Conservation (phyloP, 2,113 vertebrate genomes). For the Puntigrus tetrazona region DNA sequence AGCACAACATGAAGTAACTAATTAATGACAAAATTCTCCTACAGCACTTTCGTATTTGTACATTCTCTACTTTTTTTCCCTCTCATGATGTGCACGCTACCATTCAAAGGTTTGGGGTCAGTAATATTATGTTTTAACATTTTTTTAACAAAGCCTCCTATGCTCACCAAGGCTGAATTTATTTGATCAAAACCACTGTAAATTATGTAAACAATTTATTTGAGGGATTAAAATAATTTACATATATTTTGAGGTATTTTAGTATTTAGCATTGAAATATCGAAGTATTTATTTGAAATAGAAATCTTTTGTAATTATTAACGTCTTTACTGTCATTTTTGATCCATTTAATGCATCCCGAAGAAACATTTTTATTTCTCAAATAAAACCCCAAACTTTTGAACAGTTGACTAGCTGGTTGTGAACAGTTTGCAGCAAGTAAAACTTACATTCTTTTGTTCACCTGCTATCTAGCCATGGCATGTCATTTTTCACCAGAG, state of each 20-base stretch:
- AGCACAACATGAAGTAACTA: too few relatives aligned
- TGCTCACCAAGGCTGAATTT: not conserved
- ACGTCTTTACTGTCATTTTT: not conserved
- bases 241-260: too few relatives aligned
- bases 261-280: too few relatives aligned
- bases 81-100: not conserved
- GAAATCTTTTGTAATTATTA: not conserved
- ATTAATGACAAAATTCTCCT: too few relatives aligned
- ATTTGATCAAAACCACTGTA: not conserved
- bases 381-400: not conserved
- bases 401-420: not conserved
- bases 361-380: not conserved
- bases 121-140: not conserved
- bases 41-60: not conserved
- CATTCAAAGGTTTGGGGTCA: not conserved
- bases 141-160: not conserved
- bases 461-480: conserved; percentile 55
- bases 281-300: not conserved
- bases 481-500: conserved; percentile 65
- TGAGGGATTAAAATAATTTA: not conserved
- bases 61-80: not conserved
- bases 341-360: not conserved
- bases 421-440: not conserved
- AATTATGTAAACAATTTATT: not conserved
- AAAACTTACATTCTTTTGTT: conserved; percentile 19